Base-by-base conservation (phyloP, 2,797 vertebrate species). In the Amblyraja radiata region DNA sequence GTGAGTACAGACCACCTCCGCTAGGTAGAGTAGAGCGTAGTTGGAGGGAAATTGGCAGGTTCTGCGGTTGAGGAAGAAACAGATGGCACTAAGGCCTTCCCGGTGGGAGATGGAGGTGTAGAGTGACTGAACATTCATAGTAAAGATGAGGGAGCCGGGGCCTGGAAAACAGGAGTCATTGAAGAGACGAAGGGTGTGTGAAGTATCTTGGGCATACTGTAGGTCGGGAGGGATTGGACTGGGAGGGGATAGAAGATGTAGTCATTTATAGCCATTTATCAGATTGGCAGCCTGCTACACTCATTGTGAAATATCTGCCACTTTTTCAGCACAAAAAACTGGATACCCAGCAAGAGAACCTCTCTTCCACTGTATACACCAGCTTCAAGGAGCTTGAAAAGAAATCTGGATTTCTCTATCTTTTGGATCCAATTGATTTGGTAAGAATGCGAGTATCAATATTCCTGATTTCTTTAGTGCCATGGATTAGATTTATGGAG, bases 371-470 rank as follows among this genome's bases (percentile, higher is more conserved):
- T 93, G 97, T 98, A 86, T 98, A 98, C 11, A 95, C 93, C 73
- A 94, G 94, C 78, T 95, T 94, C 94, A 97, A 94, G 76, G 98
- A 97, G 65, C 97, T 98, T 94, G 96, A 98, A 94, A 96, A 97
- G 95, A 94, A 97, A 73, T 97, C 98, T 93, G 99, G 98, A 68
- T 98, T 98, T 84, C 97, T 99, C 93, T 97, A 96, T 93, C 99
- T 99, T 96, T 99, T 98, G 99, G 99, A 99, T 93, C 96, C 98
- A 39, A 98, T 99, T 21, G 98, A 99, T 94, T 96, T 98, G 98
- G 99, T 99, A 96, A 21, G 93, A 79, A 39, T 7, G 25, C 46
- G 58, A 6, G 1, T 11, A 7, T 46, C 39, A 92, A 1, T 54
- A 54, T 54, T 91, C 25, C 28, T n/a, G 25, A 54, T 11, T n/a